Base-by-base conservation (phyloP, 2,797 vertebrate genomes). In the Labroides dimidiatus region DNA sequence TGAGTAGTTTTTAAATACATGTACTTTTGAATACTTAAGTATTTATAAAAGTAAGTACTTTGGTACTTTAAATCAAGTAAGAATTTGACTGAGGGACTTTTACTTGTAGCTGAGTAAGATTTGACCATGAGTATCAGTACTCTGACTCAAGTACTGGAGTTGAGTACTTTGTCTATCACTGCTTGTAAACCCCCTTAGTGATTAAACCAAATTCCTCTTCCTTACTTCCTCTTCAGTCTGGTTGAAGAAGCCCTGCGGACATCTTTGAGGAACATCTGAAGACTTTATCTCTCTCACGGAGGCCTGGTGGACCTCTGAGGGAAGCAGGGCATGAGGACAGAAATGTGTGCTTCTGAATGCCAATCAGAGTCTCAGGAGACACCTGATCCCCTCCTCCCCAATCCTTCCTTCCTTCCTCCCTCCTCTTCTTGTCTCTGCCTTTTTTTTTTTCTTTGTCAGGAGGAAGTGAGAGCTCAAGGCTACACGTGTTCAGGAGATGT, bases 401-500 rank as follows among this genome's bases (percentile, higher is more conserved):
- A 54, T 64, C 56, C 68, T 54, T 36, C 62, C 45, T 70, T 64
- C 56, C 68, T 54, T 36, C 62, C 45, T 70, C 62, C 56, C 44
- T 64, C 66, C 60, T 52, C 63, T n/a, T 72, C 73, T 70, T 76
- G 74, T 76, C 78, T 68, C 72, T 75, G 45, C 57, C 39, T 63
- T 74, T 73, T 75, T 42, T 63, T 74, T 73, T 75, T 49, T 75
- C 77, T 76, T 81, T 81, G 84, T 88, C 77, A 81, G 78, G 69
- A 30, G 70, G 83, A 82, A 81, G 83, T 60, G 77, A 80, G 51
- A 33, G 87, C 88, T 90, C 73, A 70, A 74, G 89, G 91, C 86
- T 85, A 87, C 84, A 85, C 30, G 66, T 85, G 85, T 91, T 88
- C 65, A 85, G 65, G 71, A 85, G 82, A 87, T 87, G 82, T 84